Conservation (phyloP, 2,888 invertebrate species). For the Machimus rusticus region DNA sequence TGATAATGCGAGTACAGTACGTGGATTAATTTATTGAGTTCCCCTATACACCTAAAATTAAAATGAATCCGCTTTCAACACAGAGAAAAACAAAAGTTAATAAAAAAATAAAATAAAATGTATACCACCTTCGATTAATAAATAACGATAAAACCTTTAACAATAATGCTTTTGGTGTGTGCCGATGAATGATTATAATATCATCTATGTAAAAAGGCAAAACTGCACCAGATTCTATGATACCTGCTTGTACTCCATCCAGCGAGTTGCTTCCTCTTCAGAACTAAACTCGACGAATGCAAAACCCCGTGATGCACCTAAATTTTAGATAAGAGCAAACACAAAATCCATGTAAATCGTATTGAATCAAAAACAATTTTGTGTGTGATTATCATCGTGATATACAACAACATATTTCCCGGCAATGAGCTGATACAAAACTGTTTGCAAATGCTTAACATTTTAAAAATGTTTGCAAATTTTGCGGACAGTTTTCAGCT, state of each 20-base stretch:
- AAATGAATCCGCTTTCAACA: not conserved
- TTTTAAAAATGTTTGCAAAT: not conserved
- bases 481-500: conserved; percentile 35
- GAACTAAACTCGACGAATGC: conserved; percentile 94
- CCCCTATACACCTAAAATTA: not conserved
- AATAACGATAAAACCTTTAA: not conserved
- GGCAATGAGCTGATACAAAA: conserved; percentile 8
- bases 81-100: not conserved
- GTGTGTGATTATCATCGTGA: conserved; percentile 45
- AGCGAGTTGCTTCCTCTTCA: conserved; percentile 84
- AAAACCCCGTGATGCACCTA: conserved; percentile 89
- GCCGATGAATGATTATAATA: conserved; percentile 34
- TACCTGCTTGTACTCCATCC: conserved; percentile 94
- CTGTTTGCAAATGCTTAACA: conserved; percentile 12
- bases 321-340: conserved; percentile 73
- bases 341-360: conserved; percentile 64
- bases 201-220: conserved; percentile 43
- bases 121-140: conserved; percentile 26
- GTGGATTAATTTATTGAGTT: not conserved
- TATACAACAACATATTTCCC: conserved; percentile 20
- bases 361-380: conserved; percentile 53
- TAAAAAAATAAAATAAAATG: not conserved
- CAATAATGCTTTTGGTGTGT: not conserved
- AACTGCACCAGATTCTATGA: conserved; percentile 54
- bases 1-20: too few species aligned